Conservation (phyloP, 2,113 vertebrate genomes). For the Bubalus kerabau region DNA sequence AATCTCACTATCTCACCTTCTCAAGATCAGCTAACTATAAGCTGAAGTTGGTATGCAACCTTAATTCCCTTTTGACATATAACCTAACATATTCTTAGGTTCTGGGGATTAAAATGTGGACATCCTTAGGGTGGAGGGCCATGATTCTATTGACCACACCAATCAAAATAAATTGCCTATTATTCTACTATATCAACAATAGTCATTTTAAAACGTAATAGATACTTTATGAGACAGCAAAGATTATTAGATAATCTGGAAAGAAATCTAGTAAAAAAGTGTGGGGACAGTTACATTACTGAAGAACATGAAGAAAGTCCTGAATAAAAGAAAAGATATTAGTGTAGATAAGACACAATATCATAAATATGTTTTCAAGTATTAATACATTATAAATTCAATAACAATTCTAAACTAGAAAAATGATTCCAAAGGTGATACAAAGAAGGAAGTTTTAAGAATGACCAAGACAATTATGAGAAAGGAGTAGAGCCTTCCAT, state of each 20-base stretch:
- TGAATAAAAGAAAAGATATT: background rate
- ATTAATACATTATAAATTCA: background rate
- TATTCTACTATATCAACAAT: background rate
- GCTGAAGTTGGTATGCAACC: background rate
- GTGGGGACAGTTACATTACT: background rate
- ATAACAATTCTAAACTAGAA: background rate
- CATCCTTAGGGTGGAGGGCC: background rate
- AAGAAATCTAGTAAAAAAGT: background rate
- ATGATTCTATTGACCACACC: background rate
- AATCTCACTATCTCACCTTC: background rate
- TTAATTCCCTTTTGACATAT: background rate
- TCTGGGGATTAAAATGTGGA: background rate
- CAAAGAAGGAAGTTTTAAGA: background rate
- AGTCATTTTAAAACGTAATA: background rate
- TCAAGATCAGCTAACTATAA: background rate
- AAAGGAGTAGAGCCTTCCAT: background rate
- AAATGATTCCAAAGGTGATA: background rate
- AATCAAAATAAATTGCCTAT: background rate
- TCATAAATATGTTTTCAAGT: background rate
- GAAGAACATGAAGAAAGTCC: background rate
- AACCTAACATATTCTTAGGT: background rate
- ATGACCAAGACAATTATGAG: background rate
- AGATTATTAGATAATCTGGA: background rate
- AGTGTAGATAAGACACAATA: background rate
- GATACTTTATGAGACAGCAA: background rate